phyloP scores from a whole-genome alignment of 2,888 invertebrate genomes.

The Orchesellides sinensis region DNA sequence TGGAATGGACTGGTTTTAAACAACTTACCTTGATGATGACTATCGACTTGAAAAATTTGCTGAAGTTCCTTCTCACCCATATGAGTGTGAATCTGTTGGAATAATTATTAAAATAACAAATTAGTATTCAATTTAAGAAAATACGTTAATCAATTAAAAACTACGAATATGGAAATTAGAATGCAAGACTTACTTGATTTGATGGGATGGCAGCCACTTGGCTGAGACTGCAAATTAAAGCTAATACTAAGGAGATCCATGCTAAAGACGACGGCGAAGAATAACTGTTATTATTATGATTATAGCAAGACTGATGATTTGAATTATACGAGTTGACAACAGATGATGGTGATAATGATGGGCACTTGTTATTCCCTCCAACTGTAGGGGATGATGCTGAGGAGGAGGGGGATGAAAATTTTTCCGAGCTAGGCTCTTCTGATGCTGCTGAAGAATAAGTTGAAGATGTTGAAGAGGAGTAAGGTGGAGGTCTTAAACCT shows the following conservation, averaged over 20 bases:
- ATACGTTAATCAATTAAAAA: background rate
- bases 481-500: slow-evolving; percentile 34
- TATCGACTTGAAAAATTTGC: slow-evolving; percentile 90
- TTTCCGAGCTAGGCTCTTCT: no score
- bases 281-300: background rate
- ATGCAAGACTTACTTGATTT: slow-evolving; percentile 71
- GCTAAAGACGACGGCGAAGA: slow-evolving; percentile 70
- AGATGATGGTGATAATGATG: slow-evolving; percentile 28
- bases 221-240: slow-evolving; percentile 69
- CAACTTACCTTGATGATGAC: slow-evolving; percentile 82
- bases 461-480: background rate
- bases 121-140: background rate
- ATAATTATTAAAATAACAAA: slow-evolving; percentile 74
- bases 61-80: slow-evolving; percentile 90
- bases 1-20: background rate
- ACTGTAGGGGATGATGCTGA: no score
- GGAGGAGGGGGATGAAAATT: background rate
- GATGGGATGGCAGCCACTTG: slow-evolving; percentile 72
- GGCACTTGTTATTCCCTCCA: slow-evolving; percentile 13
- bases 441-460: no score
- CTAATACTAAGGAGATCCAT: slow-evolving; percentile 74
- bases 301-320: slow-evolving; percentile 14
- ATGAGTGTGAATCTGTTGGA: slow-evolving; percentile 90
- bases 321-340: slow-evolving; percentile 30
- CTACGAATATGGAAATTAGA: background rate